Conservation (phyloP, 2,113 vertebrate species). For the Orthonyx spaldingii region DNA sequence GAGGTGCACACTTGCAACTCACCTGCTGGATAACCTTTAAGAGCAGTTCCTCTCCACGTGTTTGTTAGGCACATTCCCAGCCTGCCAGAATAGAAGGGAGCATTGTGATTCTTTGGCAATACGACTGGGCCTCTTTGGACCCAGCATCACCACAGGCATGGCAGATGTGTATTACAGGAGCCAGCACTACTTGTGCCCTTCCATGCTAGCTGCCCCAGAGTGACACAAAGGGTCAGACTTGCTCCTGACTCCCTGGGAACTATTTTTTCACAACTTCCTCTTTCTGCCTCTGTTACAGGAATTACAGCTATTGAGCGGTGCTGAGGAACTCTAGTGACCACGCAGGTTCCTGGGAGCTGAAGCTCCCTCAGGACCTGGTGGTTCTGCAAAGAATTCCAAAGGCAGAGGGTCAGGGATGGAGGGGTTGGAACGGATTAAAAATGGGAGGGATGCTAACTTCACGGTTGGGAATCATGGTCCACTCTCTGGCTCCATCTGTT, state of each 20-base stretch:
- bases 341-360: neutral
- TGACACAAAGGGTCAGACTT: neutral
- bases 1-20: neutral
- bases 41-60: neutral
- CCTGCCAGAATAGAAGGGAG: neutral
- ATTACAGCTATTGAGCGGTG: neutral
- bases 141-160: neutral
- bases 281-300: neutral
- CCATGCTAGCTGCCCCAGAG: neutral
- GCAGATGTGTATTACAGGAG: neutral
- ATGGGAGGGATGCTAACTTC: neutral
- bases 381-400: neutral
- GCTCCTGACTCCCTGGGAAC: neutral
- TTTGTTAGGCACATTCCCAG: neutral
- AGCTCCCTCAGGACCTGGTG: neutral
- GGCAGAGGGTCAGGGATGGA: neutral
- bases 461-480: neutral
- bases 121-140: neutral
- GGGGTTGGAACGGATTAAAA: neutral
- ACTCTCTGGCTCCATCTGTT: neutral
- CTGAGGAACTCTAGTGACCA: neutral
- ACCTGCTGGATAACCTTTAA: neutral
- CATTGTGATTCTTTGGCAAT: fast-evolving
- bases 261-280: neutral
- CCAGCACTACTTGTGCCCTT: neutral